Conservation (phyloP, 2,113 vertebrate species). For the Malurus cyaneus region DNA sequence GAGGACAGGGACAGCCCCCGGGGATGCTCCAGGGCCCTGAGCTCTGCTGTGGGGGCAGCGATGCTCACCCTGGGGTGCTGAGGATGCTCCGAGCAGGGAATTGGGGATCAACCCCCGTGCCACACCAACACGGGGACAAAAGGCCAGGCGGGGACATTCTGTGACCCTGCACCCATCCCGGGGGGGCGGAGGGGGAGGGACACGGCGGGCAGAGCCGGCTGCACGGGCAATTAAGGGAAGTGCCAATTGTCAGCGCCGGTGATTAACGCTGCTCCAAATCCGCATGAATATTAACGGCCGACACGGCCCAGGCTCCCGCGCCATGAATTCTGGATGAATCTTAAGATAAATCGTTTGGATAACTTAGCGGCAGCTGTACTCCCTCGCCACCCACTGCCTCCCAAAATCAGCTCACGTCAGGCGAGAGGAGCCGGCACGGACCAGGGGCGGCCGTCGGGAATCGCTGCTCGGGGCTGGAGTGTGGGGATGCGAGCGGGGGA, state of each 20-base stretch:
- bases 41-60: background rate
- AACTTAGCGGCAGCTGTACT: constrained; percentile 78
- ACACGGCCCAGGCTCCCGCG: constrained; percentile 74
- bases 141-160: background rate
- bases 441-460: background rate
- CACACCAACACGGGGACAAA: accelerated
- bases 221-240: constrained; percentile 69
- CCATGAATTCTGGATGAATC: constrained; percentile 82
- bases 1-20: background rate
- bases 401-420: constrained; percentile 55
- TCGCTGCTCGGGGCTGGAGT: background rate
- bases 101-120: accelerated
- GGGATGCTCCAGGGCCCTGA: background rate
- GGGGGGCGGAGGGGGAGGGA: background rate
- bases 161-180: background rate
- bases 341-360: constrained; percentile 82
- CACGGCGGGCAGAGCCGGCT: background rate
- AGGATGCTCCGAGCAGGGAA: accelerated
- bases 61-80: background rate
- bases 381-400: constrained; percentile 70
- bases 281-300: constrained; percentile 86
- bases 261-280: constrained; percentile 75
- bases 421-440: background rate
- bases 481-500: background rate
- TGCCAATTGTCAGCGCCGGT: constrained; percentile 72